A percentile compares a stretch with the other conserved stretches of the same genome.
Conservation (phyloP, 2,113 vertebrate species). For the Cinclus mexicanus region DNA sequence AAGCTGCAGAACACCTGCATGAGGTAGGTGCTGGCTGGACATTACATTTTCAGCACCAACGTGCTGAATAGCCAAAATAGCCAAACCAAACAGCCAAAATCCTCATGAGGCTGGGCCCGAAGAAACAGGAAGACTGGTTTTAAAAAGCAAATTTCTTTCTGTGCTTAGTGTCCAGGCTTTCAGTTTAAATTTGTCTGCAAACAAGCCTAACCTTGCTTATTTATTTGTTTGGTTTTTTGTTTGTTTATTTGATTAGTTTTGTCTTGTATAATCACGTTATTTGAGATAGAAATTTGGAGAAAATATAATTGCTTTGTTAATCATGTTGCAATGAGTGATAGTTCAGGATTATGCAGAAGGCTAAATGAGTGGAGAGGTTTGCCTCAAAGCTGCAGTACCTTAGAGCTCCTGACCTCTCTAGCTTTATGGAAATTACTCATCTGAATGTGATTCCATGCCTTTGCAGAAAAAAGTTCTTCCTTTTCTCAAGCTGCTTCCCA, state of each 20-base stretch:
- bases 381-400: neutral
- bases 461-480: neutral
- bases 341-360: neutral
- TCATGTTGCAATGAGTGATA: neutral
- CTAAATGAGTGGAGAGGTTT: neutral
- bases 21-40: neutral
- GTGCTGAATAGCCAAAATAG: too few relatives aligned
- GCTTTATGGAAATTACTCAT: neutral
- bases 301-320: neutral
- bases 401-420: neutral
- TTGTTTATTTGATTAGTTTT: neutral
- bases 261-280: neutral
- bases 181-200: neutral
- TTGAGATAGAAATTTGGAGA: neutral
- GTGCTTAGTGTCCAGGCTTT: neutral
- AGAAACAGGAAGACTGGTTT: neutral
- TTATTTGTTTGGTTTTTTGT: neutral
- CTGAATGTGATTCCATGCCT: neutral
- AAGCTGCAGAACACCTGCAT: neutral
- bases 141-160: neutral
- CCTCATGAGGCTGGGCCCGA: neutral
- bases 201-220: neutral
- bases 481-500: neutral
- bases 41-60: neutral
- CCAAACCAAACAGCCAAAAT: neutral